A percentile compares a stretch with the other conserved stretches of the same genome.
Conservation (phyloP, 2,888 invertebrate species). For the Oscheius sp. region DNA sequence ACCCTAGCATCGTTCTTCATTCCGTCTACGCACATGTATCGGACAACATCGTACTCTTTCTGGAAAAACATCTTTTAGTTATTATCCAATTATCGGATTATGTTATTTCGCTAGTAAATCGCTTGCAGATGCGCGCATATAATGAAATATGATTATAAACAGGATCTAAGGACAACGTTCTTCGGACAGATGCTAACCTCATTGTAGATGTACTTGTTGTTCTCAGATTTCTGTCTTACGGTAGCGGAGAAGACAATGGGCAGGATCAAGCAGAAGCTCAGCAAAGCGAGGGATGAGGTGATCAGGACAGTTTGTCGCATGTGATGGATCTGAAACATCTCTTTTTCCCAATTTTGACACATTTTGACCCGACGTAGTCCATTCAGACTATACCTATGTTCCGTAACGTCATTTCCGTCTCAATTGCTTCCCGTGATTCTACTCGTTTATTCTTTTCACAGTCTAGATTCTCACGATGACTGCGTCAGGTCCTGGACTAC, state of each 20-base stretch:
- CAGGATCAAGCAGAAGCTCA: constrained; percentile 57
- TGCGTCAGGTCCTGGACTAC: not conserved
- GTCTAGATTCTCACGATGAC: not conserved
- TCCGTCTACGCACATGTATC: constrained; percentile 56
- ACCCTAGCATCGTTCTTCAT: constrained; percentile 47
- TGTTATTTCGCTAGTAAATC: not conserved
- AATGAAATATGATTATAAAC: not conserved
- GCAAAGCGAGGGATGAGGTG: constrained; percentile 48
- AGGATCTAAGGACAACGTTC: constrained; percentile 1
- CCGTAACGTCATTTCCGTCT: constrained; percentile 25
- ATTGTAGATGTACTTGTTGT: constrained; percentile 35
- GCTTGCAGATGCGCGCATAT: too few species aligned
- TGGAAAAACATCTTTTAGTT: constrained; percentile 27
- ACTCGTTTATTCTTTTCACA: constrained; percentile 29
- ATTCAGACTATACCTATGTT: not conserved
- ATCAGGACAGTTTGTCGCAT: constrained; percentile 58
- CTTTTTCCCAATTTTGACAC: not conserved
- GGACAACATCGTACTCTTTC: constrained; percentile 42
- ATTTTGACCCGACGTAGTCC: not conserved
- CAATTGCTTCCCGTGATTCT: constrained; percentile 23
- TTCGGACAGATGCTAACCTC: constrained; percentile 17
- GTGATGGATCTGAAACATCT: constrained; percentile 49
- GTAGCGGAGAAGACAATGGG: constrained; percentile 56
- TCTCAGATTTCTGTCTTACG: constrained; percentile 30
- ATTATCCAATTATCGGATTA: not conserved